These are phyloP conservation scores for Tachystola acroxantha DNA, from an alignment of 2,888 invertebrate genomes.

Conservation along the genomic window DNA sequence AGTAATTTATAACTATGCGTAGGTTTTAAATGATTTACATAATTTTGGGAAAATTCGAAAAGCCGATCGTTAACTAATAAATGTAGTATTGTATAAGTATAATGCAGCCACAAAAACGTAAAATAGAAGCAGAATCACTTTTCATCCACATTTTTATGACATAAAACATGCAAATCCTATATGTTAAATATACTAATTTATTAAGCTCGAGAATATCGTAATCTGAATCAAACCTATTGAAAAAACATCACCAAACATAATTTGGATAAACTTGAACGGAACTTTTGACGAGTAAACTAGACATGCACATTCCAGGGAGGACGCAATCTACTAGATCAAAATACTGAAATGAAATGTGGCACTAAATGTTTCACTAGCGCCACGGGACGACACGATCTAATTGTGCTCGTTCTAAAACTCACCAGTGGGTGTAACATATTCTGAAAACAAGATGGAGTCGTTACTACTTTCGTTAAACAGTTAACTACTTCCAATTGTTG, in stretches of 20 bases:
- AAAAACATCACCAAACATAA: not conserved
- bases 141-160: too few relatives aligned
- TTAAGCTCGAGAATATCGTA: too few relatives aligned
- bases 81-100: too few relatives aligned
- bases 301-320: conserved; percentile 31
- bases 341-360: conserved; percentile 16
- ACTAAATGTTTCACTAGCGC: conserved; percentile 21
- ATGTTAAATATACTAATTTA: too few relatives aligned
- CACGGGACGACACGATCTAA: conserved; percentile 24
- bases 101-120: too few relatives aligned
- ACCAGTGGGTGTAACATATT: conserved; percentile 77
- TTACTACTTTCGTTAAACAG: conserved; percentile 59
- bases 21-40: too few relatives aligned
- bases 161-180: too few relatives aligned
- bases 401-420: conserved; percentile 68
- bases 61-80: too few relatives aligned
- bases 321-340: conserved; percentile 22
- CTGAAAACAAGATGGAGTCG: conserved; percentile 77
- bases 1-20: too few relatives aligned
- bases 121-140: too few relatives aligned
- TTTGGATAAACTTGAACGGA: too few relatives aligned
- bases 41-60: too few relatives aligned
- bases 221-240: not conserved
- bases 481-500: conserved; percentile 61
- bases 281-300: conserved; percentile 1